Evolutionary conservation across 2,797 vertebrate species (phyloP).

Genomic region (Melanotaenia nigrans): DNA sequence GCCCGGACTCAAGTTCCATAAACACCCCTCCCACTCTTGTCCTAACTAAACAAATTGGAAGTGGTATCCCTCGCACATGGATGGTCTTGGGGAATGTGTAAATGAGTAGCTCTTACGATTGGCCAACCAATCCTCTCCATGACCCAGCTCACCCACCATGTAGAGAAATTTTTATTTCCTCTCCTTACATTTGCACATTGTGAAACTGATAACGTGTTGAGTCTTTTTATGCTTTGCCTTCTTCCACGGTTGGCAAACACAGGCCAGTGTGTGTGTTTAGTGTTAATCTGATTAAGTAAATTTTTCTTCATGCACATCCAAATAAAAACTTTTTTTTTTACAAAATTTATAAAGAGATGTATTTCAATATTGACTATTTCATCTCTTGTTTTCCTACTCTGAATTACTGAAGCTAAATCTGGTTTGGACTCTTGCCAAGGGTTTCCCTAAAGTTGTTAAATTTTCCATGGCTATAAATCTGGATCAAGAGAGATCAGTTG

Average conservation of each 20-base stretch:
- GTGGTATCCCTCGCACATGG: slow-evolving; percentile 79
- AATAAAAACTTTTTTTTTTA: slow-evolving; percentile 4
- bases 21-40: slow-evolving; percentile 70
- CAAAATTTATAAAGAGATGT: background rate
- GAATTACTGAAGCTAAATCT: slow-evolving; percentile 36
- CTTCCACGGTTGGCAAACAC: slow-evolving; percentile 31
- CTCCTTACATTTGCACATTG: slow-evolving; percentile 38
- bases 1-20: slow-evolving; percentile 55
- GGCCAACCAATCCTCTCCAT: slow-evolving; percentile 66
- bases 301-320: background rate
- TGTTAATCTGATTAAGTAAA: slow-evolving; percentile 1
- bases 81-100: slow-evolving; percentile 82
- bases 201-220: slow-evolving; percentile 37
- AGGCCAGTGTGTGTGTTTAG: slow-evolving; percentile 8
- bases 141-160: slow-evolving; percentile 65
- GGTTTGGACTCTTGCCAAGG: slow-evolving; percentile 40
- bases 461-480: slow-evolving; percentile 72
- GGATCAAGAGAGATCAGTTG: slow-evolving; percentile 55
- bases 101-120: slow-evolving; percentile 79
- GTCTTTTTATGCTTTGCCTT: background rate
- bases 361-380: slow-evolving; percentile 9
- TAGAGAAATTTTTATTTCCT: slow-evolving; percentile 47
- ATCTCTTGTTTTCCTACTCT: slow-evolving; percentile 5
- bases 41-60: slow-evolving; percentile 81
- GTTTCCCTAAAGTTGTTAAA: slow-evolving; percentile 60